These are phyloP conservation scores for Serripes groenlandicus DNA, from an alignment of 2,888 invertebrate species.

Conservation along the genomic window DNA sequence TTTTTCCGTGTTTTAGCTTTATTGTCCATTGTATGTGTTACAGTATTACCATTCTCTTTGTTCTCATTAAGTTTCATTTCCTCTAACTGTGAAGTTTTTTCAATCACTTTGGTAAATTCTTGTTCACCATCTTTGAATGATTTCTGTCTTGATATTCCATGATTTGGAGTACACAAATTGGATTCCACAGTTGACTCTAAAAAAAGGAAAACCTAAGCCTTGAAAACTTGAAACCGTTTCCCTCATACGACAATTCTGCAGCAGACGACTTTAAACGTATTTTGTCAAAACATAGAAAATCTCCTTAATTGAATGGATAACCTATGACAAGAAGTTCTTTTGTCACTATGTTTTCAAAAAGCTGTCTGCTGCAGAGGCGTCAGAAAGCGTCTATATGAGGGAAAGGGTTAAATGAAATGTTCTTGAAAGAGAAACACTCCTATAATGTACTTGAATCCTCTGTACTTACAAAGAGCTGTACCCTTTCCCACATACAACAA, in stretches of 20 bases:
- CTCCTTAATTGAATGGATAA: too few species aligned
- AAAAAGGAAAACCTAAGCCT: not conserved
- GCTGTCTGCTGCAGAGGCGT: too few species aligned
- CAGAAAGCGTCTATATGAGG: too few species aligned
- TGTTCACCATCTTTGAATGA: not conserved
- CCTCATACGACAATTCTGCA: too few species aligned
- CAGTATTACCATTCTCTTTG: not conserved
- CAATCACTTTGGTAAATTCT: not conserved
- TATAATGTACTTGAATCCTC: too few species aligned
- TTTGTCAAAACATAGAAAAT: too few species aligned
- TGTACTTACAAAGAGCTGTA: too few species aligned
- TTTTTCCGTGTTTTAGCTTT: not conserved
- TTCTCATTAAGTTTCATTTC: not conserved
- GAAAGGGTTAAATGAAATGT: too few species aligned
- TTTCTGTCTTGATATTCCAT: not conserved
- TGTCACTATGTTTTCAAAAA: not conserved
- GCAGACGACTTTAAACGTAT: too few species aligned
- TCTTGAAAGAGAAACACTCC: too few species aligned
- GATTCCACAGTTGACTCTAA: not conserved
- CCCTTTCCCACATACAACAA: too few species aligned
- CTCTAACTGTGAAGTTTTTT: not conserved
- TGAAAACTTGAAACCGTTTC: not conserved
- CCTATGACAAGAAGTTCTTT: too few species aligned
- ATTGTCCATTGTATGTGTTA: not conserved
- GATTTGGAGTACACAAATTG: slow-evolving; percentile 6